Evolutionary conservation across 2,797 vertebrate genomes (phyloP).

Genomic region (Gymnocypris eckloni): DNA sequence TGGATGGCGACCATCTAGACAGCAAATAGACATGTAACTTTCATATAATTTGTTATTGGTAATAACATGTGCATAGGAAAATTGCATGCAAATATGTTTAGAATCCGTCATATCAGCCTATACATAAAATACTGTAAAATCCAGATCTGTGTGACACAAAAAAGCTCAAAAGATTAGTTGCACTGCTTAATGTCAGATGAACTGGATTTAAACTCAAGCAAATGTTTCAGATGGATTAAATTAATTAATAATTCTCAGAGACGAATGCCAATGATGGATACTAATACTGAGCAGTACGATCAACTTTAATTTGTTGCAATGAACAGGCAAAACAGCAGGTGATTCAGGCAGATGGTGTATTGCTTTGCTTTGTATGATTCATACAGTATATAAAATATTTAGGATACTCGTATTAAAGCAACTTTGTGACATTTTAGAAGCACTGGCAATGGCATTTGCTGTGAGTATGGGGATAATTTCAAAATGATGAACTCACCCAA

Average conservation of each 20-base stretch:
- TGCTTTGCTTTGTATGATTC: background rate
- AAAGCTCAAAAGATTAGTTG: slow-evolving; percentile 19
- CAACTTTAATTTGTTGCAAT: background rate
- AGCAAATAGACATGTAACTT: background rate
- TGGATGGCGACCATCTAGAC: background rate
- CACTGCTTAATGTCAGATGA: slow-evolving; percentile 32
- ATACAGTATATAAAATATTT: background rate
- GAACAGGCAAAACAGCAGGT: background rate
- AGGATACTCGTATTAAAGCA: background rate
- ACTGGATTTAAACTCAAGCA: slow-evolving; percentile 59
- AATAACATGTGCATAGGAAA: background rate
- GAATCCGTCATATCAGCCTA: background rate
- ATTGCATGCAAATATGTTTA: background rate
- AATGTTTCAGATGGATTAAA: slow-evolving; percentile 42
- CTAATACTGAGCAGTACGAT: background rate
- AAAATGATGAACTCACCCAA: slow-evolving; percentile 14
- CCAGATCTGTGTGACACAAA: background rate
- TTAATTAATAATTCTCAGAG: slow-evolving; percentile 24
- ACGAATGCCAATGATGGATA: background rate
- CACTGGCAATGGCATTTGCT: background rate
- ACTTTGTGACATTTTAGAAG: background rate
- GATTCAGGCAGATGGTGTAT: background rate
- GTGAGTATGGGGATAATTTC: background rate
- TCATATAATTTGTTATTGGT: background rate
- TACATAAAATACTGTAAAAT: background rate